Conservation (phyloP, 2,888 invertebrate genomes). For the Cheilosia variabilis region DNA sequence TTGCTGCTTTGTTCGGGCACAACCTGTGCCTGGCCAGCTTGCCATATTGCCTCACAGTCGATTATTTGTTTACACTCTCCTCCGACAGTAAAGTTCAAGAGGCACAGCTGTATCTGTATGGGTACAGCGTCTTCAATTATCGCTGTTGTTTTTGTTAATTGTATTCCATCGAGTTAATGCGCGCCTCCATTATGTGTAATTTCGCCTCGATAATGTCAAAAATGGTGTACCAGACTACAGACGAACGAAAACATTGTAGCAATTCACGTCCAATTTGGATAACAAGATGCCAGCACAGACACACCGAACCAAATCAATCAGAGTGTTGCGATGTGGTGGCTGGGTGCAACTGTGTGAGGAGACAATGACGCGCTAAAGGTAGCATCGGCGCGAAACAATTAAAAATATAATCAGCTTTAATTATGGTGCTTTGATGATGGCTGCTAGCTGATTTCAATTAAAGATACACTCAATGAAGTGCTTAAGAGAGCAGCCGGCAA, state of each 20-base stretch:
- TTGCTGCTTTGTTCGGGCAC: slow-evolving; percentile 38
- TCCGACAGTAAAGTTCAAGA: slow-evolving; percentile 51
- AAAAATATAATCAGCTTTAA: slow-evolving; percentile 71
- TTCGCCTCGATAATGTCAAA: slow-evolving; percentile 70
- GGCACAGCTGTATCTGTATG: slow-evolving; percentile 3
- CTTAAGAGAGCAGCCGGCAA: slow-evolving; percentile 42
- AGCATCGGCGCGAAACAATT: slow-evolving; percentile 62
- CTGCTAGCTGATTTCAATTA: slow-evolving; percentile 70
- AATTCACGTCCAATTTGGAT: slow-evolving; percentile 66
- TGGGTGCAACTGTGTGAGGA: slow-evolving; percentile 30
- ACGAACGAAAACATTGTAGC: slow-evolving; percentile 17
- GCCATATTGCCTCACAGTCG: slow-evolving; percentile 46
- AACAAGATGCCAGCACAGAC: slow-evolving; percentile 58
- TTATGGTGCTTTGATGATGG: slow-evolving; percentile 64
- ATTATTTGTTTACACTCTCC: slow-evolving; percentile 65
- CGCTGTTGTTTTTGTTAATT: slow-evolving; percentile 65
- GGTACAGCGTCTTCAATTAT: slow-evolving; percentile 39
- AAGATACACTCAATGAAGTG: slow-evolving; percentile 56
- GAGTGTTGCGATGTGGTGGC: slow-evolving; percentile 63
- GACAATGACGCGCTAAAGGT: slow-evolving; percentile 23
- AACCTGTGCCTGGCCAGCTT: neutral
- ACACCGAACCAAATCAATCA: slow-evolving; percentile 71
- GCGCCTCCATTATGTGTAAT: slow-evolving; percentile 71
- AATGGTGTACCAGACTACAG: slow-evolving; percentile 38
- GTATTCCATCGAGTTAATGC: slow-evolving; percentile 71